Evolutionary conservation across 2,113 vertebrate species (phyloP), one percentile per base, ranked within the genome.

Genomic region (Vulpes vulpes): DNA sequence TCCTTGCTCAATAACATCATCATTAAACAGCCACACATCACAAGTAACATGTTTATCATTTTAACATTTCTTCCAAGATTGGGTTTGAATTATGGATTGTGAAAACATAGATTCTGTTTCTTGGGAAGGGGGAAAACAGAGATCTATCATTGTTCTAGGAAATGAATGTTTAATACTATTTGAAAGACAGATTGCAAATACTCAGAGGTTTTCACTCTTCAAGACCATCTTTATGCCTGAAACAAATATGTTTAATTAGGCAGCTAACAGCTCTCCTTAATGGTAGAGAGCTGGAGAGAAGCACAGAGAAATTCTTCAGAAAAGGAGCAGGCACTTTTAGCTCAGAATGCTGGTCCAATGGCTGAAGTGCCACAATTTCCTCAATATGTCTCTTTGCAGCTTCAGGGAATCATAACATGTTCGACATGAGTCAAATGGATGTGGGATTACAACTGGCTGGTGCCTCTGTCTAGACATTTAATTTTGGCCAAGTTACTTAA

Each of bases 21-120:
- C 98, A 99, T 99, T 98, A 99, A 99, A 99, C 97, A 97, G 97
- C 98, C 98, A 99, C 98, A 97, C 84, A 97, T 99, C 99, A 98
- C 97, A 91, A 95, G 98, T 95, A 98, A 96, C 98, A 97, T 98
- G 99, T 99, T 99, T 98, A 99, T 99, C 96, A 98, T 99, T 98
- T 98, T 94, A 90, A 53, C 98, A 99, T 99, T 98, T 88, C 96
- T 99, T 98, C 97, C 98, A 92, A 97, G 95, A 97, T 95, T 67
- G 93, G 85, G 53, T 97, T 98, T 98, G 98, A 98, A 98, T 98
- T 98, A 98, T 96, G 55, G 92, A 97, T 95, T 97, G 43, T 95
- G 85, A 96, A 98, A 98, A 69, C 86, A 22, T 86, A 65, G 95
- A 43, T 97, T 49, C 62, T 96, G 62, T 91, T 96, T 23, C 84